Evolutionary conservation across 1,140 invertebrate species (phyloP), one percentile per base, ranked within the genome.

Genomic region (Diabrotica virgifera): DNA sequence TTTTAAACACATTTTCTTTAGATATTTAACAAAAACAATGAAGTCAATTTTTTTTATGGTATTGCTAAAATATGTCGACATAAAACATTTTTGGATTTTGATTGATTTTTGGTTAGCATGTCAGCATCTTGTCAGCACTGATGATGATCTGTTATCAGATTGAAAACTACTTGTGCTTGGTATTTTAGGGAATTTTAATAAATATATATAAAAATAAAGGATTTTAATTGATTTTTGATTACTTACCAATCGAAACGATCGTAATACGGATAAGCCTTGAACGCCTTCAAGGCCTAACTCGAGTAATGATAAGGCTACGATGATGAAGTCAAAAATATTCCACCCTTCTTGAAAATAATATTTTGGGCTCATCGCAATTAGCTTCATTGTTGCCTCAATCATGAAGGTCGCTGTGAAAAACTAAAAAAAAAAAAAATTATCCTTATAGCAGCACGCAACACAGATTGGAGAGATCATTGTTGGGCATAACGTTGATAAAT

Each of bases 241-340:
- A 85, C 89, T 87, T 85, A 98, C 96, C 93, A 98, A 91, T 87
- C 97, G 87, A 86, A 99, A 98, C 12, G 96, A 96, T 81, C 97
- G 86, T 71, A 99, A 90, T 57, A 98, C 96, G 67, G 96, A 98
- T 72, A 99, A 85, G 77, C 96, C 96, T 82, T 94, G 91, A 69
- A 97, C 93, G 67, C 92, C 93, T 82, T 95, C 94, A 53, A 98
- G 84, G 67, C 91, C 90, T 73, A 98, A 84, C 81, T 99, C 97
- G 69, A 98, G 81, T 63, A 99, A 83, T 68, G 96, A 98, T 67
- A 99, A 86, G 38, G 93, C 89, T 72, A 99, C 96, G 80, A 99
- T 98, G 74, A 98, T 92, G 79, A 97, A 97, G 84, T 99, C 96
- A 82, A 99, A 99, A 73, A 97, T 95, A 80, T 99, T 99, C 96